Percentiles rank a stretch among this genome's conserved stretches.
phyloP scores from a whole-genome alignment of 2,888 invertebrate species.

The Xylota sylvarum region DNA sequence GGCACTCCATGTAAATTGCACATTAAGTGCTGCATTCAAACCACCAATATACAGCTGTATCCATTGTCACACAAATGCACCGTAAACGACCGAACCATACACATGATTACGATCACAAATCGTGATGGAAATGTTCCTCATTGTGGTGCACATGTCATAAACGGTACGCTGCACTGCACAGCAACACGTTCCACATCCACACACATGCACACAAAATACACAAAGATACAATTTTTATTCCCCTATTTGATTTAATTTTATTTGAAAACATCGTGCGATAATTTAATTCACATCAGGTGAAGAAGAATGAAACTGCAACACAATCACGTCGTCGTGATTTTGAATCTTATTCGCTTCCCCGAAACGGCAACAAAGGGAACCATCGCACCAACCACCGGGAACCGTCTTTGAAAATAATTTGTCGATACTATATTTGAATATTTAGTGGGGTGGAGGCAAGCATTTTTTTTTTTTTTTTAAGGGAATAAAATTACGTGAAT shows the following conservation, averaged over 20 bases:
- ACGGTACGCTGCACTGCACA: constrained; percentile 51
- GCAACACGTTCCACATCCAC: constrained; percentile 41
- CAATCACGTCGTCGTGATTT: constrained; percentile 75
- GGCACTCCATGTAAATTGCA: constrained; percentile 73
- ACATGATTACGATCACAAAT: constrained; percentile 75
- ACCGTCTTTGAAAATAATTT: constrained; percentile 69
- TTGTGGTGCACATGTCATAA: constrained; percentile 70
- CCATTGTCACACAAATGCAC: constrained; percentile 70
- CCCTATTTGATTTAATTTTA: constrained; percentile 75
- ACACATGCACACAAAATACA: constrained; percentile 5
- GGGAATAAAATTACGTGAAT: constrained; percentile 73
- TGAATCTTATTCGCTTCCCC: constrained; percentile 25
- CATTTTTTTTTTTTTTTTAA: too few relatives aligned
- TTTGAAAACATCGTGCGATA: constrained; percentile 77
- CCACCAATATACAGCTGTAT: constrained; percentile 35
- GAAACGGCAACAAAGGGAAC: constrained; percentile 10
- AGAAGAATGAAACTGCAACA: constrained; percentile 61
- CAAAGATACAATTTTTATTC: constrained; percentile 59
- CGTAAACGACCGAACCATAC: constrained; percentile 56
- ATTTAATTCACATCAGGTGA: constrained; percentile 77
- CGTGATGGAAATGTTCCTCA: constrained; percentile 74
- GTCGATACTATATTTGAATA: constrained; percentile 71
- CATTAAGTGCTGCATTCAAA: constrained; percentile 54
- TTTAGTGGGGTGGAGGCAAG: constrained; percentile 16
- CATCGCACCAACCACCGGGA: constrained; percentile 29